Evolutionary conservation across 2,888 invertebrate species (phyloP), one percentile per base, ranked within the genome.

Genomic region (Dorcus hopei): DNA sequence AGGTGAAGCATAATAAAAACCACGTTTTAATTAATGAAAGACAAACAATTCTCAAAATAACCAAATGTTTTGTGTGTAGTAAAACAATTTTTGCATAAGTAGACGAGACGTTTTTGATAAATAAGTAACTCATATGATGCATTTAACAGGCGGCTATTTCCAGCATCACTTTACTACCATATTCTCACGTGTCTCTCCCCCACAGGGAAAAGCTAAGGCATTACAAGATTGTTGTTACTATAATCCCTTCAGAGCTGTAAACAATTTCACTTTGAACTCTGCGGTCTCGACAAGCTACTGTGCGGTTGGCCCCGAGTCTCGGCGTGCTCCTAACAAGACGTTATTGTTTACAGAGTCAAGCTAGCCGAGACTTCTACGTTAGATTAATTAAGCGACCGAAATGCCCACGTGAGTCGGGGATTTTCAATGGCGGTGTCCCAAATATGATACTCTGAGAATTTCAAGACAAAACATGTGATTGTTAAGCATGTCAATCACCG

Each of bases 401-500:
- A 33, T 14, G 23, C 16, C 14, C 38, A 38, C 45, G 38, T 14
- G 33, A 16, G 26, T n/a, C 16, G 38, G 6, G 38, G 19, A 39
- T 52, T 56, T 51, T 45, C 33, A 19, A 47, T 39, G 33, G 23
- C 33, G 39, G 26, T 33, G 19, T 40, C 41, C 39, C 48, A 54
- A 49, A 56, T 50, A 63, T 61, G 72, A 74, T 74, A 74, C 68
- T 68, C 70, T 69, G 72, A 69, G 72, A 71, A 74, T 70, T 66
- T 66, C 63, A 62, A 71, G 72, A 72, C 70, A 73, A 74, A 74
- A 73, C 72, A 70, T 71, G 72, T 75, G 75, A 72, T 75, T 74
- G 71, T 74, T 73, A 74, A 71, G 68, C 70, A n/a, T 70, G 76
- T 76, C 77, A 76, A 74, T 76, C 76, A 74, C 66, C 72, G 70